These are phyloP conservation scores for Dendrolimus houi DNA, from an alignment of 2,888 invertebrate species.

Conservation along the genomic window DNA sequence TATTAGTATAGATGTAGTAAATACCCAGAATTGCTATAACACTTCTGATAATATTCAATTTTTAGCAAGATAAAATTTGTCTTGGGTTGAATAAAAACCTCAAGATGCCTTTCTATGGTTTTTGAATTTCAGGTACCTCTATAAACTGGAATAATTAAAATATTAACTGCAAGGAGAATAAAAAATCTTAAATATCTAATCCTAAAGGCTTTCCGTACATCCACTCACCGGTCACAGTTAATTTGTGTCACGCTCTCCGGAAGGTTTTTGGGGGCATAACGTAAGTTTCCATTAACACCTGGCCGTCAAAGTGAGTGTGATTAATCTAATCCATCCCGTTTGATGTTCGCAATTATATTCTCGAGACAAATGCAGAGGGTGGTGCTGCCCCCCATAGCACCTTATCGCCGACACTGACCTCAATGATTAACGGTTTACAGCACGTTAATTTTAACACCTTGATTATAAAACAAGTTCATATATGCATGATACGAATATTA, in stretches of 20 bases:
- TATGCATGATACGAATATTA: too few relatives aligned
- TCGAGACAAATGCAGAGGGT: constrained; percentile 32
- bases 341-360: constrained; percentile 49
- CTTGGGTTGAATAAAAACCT: too few relatives aligned
- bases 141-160: too few relatives aligned
- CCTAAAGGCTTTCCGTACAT: not conserved
- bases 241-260: not conserved
- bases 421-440: constrained; percentile 33
- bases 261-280: constrained; percentile 39
- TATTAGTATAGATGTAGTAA: too few relatives aligned
- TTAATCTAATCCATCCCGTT: constrained; percentile 63
- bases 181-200: too few relatives aligned
- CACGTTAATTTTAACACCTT: not conserved
- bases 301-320: constrained; percentile 52
- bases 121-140: too few relatives aligned
- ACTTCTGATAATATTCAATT: too few relatives aligned
- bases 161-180: too few relatives aligned
- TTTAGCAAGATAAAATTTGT: too few relatives aligned
- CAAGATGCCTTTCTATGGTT: too few relatives aligned
- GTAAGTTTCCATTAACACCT: constrained; percentile 57
- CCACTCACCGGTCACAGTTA: not conserved
- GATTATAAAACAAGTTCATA: not conserved
- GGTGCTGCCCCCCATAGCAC: not conserved
- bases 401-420: constrained; percentile 31
- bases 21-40: too few relatives aligned